Base-by-base conservation (phyloP, 2,113 vertebrate genomes). In the Perccottus glenii region DNA sequence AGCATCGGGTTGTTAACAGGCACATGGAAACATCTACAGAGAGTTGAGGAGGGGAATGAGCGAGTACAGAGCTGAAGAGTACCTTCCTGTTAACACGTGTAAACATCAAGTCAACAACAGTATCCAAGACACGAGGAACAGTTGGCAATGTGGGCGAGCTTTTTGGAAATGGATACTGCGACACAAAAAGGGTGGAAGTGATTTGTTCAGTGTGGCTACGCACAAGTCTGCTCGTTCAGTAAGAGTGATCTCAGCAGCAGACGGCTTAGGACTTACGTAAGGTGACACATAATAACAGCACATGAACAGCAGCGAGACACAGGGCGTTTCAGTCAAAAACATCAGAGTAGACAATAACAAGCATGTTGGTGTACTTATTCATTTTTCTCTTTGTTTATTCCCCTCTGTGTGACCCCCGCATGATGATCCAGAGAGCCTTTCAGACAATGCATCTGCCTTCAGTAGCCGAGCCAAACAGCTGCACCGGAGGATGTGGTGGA, bases 401-500 rank as follows among this genome's bases (percentile, higher is more conserved):
- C 53, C 64, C 11, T 55, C 74, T 60, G 35, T 27, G 83, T 85
- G 15, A 44, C 9, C 51, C 9, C 70, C 70, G 50, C 19, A 66
- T 82, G 82, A 76, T 2, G 40, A 68, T 74, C 64, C 12, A 99
- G 98, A 99, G 91, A 98, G 96, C 86, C 93, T 99, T 60, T 98
- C 96, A 33, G 98, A 99, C 92, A 97, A 99, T 3, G 98, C 98
- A 7, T 96, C 98, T 47, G 98, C 96, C 64, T 99, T 99, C 88
- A 98, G 96, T 89, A 99, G 95, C 91, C 94, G 98, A 93, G 95
- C 98, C 90, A 98, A 98, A 89, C 97, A 99, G 60, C 94, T 99
- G 66, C 95, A 97, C 80, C 91, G 96, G 84, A 96, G 98, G 75
- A 98, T 99, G 96, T 98, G 96, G 96, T 98, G 96, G 97, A 93